Evolutionary conservation across 2,888 invertebrate species (phyloP).

Genomic region (Eucera pruinosa): DNA sequence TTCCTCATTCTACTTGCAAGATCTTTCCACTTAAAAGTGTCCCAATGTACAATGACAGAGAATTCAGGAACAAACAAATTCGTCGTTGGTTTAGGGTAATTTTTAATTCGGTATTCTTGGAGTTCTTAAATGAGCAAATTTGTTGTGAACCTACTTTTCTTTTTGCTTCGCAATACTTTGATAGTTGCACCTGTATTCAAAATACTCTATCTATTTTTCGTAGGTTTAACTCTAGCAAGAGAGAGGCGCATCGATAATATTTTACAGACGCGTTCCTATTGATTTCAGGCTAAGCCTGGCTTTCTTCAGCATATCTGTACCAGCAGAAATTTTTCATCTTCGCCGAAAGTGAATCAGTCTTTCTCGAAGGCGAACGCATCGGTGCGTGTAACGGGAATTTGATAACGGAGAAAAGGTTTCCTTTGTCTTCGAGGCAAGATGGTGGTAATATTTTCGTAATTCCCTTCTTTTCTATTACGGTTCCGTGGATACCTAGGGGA

Average conservation of each 20-base stretch:
- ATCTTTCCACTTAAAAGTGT: no score
- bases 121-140: no score
- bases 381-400: slow-evolving; percentile 27
- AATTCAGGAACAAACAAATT: no score
- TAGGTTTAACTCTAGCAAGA: not conserved
- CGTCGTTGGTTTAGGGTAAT: no score
- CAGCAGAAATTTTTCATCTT: slow-evolving; percentile 41
- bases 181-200: no score
- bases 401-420: slow-evolving; percentile 19
- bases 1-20: not conserved
- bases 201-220: not conserved
- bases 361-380: not conserved
- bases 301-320: slow-evolving; percentile 14
- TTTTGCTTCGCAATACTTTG: no score
- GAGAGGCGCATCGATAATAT: slow-evolving; percentile 21
- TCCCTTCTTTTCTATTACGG: slow-evolving; percentile 34
- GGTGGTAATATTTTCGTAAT: slow-evolving; percentile 60
- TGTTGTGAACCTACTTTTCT: no score
- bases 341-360: not conserved
- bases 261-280: slow-evolving; percentile 33
- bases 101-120: no score
- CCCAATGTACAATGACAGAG: no score
- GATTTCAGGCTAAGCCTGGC: slow-evolving; percentile 11
- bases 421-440: not conserved
- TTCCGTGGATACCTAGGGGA: slow-evolving; percentile 39